Evolutionary conservation across 2,113 vertebrate species (phyloP), one percentile per base, ranked within the genome.

Genomic region (Actenoides lindsayi): DNA sequence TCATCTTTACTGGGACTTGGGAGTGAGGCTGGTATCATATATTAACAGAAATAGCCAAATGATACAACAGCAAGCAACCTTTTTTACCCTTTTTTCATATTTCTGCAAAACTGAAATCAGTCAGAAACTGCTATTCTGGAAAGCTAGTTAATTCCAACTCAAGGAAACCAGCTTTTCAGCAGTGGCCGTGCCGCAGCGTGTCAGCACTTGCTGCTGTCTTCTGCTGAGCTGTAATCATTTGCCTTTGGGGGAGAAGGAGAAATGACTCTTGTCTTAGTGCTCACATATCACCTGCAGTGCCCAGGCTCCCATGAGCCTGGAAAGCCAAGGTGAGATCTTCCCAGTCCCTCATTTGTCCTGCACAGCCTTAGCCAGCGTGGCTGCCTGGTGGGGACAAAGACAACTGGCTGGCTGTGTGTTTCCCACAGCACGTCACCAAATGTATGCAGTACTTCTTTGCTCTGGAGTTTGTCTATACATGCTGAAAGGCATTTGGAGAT

Each of bases 351-450:
- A 0, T 16, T 23, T 74, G 59, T 31, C 48, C 20, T 48, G 59
- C 8, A 15, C 25, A 57, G n/a, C 46, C 23, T 33, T 23, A 62
- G 33, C 30, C 3, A 4, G 19, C 0, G 0, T 23, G 65, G 14
- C 28, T 88, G 71, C 53, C 46, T 3, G 9, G 31, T 39, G 51
- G 41, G 30, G 11, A n/a, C 7, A 18, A 73, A 81, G 56, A 28
- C 50, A 74, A 16, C 64, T 56, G 39, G 21, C 46, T 88, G 56
- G 10, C 8, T 31, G 44, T 62, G 63, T 56, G 30, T 21, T 83
- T 73, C 19, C 33, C 63, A 64, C 4, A 17, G 46, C n/a, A 18
- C 8, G 6, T 31, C 67, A 14, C 79, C 69, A 28, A 76, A 53
- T 6, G 30, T 27, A 30, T 21, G 7, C 3, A 25, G 62, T 17